Conservation (phyloP, 1,140 invertebrate species). For the Acarapis woodi region DNA sequence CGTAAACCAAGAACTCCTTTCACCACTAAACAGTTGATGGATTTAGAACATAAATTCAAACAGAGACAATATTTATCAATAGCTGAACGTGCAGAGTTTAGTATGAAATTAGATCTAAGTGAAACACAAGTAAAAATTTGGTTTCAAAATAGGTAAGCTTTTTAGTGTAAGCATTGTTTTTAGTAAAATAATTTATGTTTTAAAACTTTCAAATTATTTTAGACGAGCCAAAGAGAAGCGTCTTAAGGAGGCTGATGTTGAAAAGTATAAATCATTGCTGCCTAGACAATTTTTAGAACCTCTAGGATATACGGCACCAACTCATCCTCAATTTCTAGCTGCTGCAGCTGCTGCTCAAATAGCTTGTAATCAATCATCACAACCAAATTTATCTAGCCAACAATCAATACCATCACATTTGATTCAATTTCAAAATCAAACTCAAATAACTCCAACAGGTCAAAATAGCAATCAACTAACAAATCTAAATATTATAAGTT, state of each 20-base stretch:
- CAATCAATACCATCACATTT: too few species aligned
- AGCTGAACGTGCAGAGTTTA: constrained; percentile 85
- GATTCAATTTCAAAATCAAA: too few species aligned
- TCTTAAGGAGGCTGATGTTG: constrained; percentile 20
- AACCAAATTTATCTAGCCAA: too few species aligned
- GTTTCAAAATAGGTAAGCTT: constrained; percentile 13
- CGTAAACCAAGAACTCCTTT: constrained; percentile 88
- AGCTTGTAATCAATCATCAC: too few species aligned
- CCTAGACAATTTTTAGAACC: too few species aligned
- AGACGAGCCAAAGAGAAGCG: constrained; percentile 25
- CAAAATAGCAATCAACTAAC: too few species aligned
- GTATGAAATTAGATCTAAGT: constrained; percentile 57
- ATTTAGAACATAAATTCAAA: constrained; percentile 79
- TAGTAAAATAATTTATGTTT: not conserved
- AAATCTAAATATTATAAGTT: too few species aligned
- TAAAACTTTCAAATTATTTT: constrained; percentile 19
- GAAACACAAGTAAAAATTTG: constrained; percentile 40
- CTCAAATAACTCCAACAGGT: too few species aligned
- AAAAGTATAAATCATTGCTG: constrained; percentile 20
- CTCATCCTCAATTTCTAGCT: too few species aligned
- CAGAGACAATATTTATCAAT: constrained; percentile 89
- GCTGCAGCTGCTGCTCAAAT: too few species aligned
- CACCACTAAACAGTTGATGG: constrained; percentile 74
- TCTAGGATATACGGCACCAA: too few species aligned
- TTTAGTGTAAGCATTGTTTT: constrained; percentile 7